These are phyloP conservation scores for Ascidia mentula DNA, from an alignment of 23 tunicate species.

Conservation along the genomic window DNA sequence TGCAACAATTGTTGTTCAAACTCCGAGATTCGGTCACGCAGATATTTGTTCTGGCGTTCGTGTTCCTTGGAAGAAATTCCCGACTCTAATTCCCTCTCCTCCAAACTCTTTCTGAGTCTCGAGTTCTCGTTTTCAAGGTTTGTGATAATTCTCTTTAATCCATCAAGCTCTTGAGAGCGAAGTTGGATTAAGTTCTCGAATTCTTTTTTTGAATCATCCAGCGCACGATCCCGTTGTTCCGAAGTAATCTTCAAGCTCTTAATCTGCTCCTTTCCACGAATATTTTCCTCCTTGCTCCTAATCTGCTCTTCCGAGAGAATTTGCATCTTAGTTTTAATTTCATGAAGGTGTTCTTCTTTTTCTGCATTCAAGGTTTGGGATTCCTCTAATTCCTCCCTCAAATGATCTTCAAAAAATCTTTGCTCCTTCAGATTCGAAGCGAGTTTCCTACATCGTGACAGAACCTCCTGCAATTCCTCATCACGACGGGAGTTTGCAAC, in stretches of 20 bases:
- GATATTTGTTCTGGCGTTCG: background rate
- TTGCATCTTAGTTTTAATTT: background rate
- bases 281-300: background rate
- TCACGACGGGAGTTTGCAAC: background rate
- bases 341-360: background rate
- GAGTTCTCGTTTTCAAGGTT: constrained; percentile 12
- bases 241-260: background rate
- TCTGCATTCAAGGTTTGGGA: background rate
- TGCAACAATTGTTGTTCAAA: background rate
- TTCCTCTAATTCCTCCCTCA: background rate
- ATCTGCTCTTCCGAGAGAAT: background rate
- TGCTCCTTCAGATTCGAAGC: background rate
- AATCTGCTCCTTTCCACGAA: background rate
- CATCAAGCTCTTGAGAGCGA: background rate
- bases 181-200: background rate
- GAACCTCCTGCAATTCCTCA: background rate
- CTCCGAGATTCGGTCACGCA: background rate
- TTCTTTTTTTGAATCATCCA: background rate
- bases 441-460: background rate
- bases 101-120: background rate
- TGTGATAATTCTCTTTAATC: background rate
- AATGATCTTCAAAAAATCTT: background rate
- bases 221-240: background rate
- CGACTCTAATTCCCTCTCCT: background rate
- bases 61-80: background rate